Conservation (phyloP, 2,888 invertebrate genomes). For the Venustoraphidia nigricollis region DNA sequence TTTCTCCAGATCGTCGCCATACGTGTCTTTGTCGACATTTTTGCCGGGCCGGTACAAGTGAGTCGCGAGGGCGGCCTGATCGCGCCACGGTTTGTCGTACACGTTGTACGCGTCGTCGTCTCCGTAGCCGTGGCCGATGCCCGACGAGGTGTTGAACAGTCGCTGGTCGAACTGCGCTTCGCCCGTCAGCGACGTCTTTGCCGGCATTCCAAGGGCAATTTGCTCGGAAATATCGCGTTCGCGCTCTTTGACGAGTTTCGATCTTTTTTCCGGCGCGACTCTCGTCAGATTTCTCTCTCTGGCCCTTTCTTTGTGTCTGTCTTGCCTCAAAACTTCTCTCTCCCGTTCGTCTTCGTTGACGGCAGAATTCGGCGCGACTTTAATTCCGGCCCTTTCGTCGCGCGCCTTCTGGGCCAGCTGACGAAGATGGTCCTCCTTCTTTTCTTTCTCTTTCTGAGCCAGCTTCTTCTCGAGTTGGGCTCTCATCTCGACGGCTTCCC, state of each 20-base stretch:
- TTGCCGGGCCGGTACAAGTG: slow-evolving; percentile 83
- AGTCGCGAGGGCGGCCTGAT: slow-evolving; percentile 67
- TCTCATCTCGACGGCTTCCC: slow-evolving; percentile 93
- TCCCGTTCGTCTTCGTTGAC: slow-evolving; percentile 62
- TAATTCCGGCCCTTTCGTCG: slow-evolving; percentile 82
- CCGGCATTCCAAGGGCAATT: slow-evolving; percentile 91
- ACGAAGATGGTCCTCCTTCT: slow-evolving; percentile 88
- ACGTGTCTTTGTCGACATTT: slow-evolving; percentile 78
- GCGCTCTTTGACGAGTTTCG: slow-evolving; percentile 73
- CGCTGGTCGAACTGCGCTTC: slow-evolving; percentile 91
- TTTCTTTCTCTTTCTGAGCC: slow-evolving; percentile 96
- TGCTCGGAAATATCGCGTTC: slow-evolving; percentile 98
- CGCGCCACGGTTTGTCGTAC: slow-evolving; percentile 97
- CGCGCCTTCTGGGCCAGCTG: slow-evolving; percentile 89
- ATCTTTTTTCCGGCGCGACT: slow-evolving; percentile 86
- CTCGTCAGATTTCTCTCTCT: slow-evolving; percentile 84
- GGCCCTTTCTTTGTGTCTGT: slow-evolving; percentile 81
- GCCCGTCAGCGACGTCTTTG: slow-evolving; percentile 50
- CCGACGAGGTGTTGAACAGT: slow-evolving; percentile 83
- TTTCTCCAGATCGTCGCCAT: slow-evolving; percentile 80
- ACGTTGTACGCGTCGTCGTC: slow-evolving; percentile 97
- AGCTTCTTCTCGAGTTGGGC: slow-evolving; percentile 91
- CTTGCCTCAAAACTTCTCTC: slow-evolving; percentile 72
- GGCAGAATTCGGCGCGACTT: slow-evolving; percentile 28
- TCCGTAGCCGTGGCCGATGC: slow-evolving; percentile 78